These are phyloP conservation scores for Atherinosoma microstoma DNA, from an alignment of 2,797 vertebrate species.

Conservation along the genomic window DNA sequence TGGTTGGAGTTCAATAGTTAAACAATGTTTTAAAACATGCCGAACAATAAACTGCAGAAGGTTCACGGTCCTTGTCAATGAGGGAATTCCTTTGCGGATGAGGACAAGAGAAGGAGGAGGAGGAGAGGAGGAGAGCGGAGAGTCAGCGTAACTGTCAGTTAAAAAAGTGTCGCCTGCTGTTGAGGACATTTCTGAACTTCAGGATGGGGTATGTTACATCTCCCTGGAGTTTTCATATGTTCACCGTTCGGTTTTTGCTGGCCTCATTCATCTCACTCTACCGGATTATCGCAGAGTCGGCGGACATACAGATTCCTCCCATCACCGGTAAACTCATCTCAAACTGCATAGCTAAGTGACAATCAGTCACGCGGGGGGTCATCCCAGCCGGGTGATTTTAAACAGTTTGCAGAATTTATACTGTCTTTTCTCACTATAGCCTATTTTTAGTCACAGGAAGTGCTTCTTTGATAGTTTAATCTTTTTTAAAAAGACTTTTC, in stretches of 20 bases:
- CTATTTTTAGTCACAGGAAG: not conserved
- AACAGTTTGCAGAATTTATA: not conserved
- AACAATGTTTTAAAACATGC: not conserved
- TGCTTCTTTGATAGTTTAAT: not conserved
- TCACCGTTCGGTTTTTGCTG: constrained; percentile 43
- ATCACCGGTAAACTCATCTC: constrained; percentile 64
- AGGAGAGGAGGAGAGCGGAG: constrained; percentile 30
- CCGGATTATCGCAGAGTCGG: constrained; percentile 39
- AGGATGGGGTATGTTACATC: constrained; percentile 58
- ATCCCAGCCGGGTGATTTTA: not conserved
- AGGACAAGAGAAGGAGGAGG: constrained; percentile 16
- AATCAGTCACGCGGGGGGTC: constrained; percentile 22
- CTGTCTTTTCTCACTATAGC: not conserved
- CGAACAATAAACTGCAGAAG: not conserved
- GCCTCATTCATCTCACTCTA: constrained; percentile 27
- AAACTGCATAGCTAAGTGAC: not conserved
- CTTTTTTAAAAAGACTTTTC: not conserved
- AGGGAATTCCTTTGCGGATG: not conserved
- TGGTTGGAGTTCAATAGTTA: not conserved
- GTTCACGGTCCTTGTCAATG: not conserved
- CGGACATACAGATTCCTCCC: constrained; percentile 30
- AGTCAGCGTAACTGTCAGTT: constrained; percentile 16
- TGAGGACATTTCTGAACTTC: constrained; percentile 25
- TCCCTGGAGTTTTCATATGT: constrained; percentile 30
- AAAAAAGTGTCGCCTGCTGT: constrained; percentile 24